Evolutionary conservation across 2,888 invertebrate species (phyloP), one percentile per base, ranked within the genome.

Genomic region (Cantharis rustica): DNA sequence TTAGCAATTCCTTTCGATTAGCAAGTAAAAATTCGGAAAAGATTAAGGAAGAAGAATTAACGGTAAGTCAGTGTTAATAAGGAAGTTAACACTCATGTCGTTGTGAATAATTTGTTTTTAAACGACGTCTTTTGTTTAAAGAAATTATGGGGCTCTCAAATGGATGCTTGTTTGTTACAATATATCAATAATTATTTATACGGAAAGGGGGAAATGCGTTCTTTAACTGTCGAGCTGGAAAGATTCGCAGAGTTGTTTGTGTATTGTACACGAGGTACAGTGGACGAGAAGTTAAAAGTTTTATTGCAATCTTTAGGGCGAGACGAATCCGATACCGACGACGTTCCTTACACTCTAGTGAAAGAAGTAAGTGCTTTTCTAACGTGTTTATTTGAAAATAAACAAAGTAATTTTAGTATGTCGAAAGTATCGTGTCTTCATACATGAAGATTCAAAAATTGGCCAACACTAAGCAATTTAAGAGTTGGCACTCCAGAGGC

Each of bases 391-490:
- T 68, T 31, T n/a, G 17, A 26, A 23, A 61, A 3, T 62, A 27
- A 61, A 16, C 31, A 31, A 47, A 71, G 66, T 68, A 16, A 27
- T 72, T 74, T 76, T 88, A 94, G 91, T 95, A 94, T 85, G 93
- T 95, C 79, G 93, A 94, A 85, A 93, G 93, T 79, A 92, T 95
- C 83, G 93, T 94, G 0, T 93, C 93, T 27, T 94, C 94, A 0
- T 95, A 94, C 85, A 91, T 95, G 86, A 92, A 92, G 85, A 91
- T 93, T 61, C 90, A 93, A 80, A 93, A 92, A 81, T 88, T 91
- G 47, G 90, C 88, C 79, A 89, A 89, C 73, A 89, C 90, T 13
- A 87, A 88, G 13, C 90, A 90, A 79, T 91, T 90, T 81, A 89
- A 89, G 82, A 90, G 90, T 27, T 93, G 92, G 92, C 90, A 90